Evolutionary conservation across 1,140 invertebrate species (phyloP).

Genomic region (Wiebesia pumilae): DNA sequence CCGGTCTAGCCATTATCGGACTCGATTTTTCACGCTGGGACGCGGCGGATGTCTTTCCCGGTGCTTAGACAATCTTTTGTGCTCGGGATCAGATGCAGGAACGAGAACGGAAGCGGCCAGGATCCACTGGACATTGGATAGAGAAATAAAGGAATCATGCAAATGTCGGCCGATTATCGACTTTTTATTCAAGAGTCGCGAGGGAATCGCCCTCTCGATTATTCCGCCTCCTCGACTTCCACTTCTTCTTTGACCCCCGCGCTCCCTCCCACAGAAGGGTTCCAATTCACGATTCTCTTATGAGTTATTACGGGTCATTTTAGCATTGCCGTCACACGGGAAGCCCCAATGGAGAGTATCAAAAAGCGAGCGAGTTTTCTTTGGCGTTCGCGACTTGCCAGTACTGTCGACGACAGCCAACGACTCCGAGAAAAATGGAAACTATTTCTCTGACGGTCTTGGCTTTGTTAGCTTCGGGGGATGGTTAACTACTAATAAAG

Average conservation of each 20-base stretch:
- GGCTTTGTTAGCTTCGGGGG: background rate
- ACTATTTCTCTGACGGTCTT: slow-evolving; percentile 11
- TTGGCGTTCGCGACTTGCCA: background rate
- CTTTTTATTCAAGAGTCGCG: slow-evolving; percentile 53
- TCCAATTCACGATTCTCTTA: slow-evolving; percentile 35
- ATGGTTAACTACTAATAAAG: slow-evolving; percentile 8
- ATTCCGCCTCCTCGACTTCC: slow-evolving; percentile 34
- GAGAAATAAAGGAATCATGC: slow-evolving; percentile 48
- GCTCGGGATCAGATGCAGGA: no score
- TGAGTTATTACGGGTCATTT: slow-evolving; percentile 51
- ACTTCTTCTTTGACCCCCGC: background rate
- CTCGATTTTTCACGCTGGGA: slow-evolving; percentile 63
- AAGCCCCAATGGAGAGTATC: slow-evolving; percentile 22
- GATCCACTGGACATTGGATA: slow-evolving; percentile 35
- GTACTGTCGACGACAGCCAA: slow-evolving; percentile 20
- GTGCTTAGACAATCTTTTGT: slow-evolving; percentile 52
- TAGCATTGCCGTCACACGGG: background rate
- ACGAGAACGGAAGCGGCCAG: background rate
- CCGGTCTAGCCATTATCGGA: slow-evolving; percentile 55
- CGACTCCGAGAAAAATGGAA: slow-evolving; percentile 30
- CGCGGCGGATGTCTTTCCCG: slow-evolving; percentile 51
- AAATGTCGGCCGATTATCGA: slow-evolving; percentile 53
- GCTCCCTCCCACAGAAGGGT: background rate
- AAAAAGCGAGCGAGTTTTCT: slow-evolving; percentile 4
- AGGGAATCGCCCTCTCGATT: slow-evolving; percentile 51